Conservation (phyloP, 2,113 vertebrate genomes). For the Hemibagrus wyckioides region DNA sequence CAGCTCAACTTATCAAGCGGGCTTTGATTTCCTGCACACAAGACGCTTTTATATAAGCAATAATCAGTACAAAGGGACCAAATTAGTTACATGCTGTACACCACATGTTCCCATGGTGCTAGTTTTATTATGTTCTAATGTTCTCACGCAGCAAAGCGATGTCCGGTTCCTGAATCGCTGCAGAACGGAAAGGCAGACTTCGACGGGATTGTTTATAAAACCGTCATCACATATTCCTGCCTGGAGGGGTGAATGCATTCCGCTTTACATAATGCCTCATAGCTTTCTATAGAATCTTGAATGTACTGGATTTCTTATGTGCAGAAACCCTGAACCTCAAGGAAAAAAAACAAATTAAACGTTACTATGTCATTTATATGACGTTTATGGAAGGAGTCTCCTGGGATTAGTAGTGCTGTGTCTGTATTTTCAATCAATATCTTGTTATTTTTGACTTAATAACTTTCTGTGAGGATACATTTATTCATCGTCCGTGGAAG, state of each 20-base stretch:
- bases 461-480: background rate
- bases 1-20: background rate
- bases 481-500: background rate
- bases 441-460: background rate
- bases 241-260: slow-evolving; percentile 78
- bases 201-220: slow-evolving; percentile 71
- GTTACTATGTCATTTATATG: background rate
- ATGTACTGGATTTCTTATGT: background rate
- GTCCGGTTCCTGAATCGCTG: slow-evolving; percentile 71
- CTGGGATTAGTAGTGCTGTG: background rate
- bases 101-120: background rate
- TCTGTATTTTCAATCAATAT: background rate
- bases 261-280: background rate
- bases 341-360: background rate
- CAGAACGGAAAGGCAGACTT: slow-evolving; percentile 70
- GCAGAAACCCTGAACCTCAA: background rate
- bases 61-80: background rate
- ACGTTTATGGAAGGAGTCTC: background rate
- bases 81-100: background rate
- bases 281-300: background rate
- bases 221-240: slow-evolving; percentile 77
- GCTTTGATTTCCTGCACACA: background rate
- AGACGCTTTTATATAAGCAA: slow-evolving; percentile 7
- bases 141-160: slow-evolving; percentile 74
- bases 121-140: background rate